Evolutionary conservation across 2,888 invertebrate species (phyloP).

Genomic region (Mystacides longicornis): DNA sequence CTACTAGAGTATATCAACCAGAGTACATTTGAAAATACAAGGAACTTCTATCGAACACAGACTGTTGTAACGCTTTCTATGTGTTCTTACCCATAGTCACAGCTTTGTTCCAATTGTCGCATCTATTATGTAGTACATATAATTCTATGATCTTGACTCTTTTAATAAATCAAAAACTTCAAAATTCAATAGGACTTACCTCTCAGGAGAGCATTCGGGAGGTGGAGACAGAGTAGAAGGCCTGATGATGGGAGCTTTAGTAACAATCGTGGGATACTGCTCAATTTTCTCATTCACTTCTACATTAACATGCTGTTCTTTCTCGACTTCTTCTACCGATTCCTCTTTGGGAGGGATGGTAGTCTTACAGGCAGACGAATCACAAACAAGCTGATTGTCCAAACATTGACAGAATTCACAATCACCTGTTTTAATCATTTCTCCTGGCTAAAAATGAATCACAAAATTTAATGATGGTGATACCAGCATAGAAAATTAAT

Average conservation of each 20-base stretch:
- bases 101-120: no score
- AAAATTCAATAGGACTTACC: slow-evolving; percentile 29
- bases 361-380: slow-evolving; percentile 43
- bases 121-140: no score
- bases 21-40: no score
- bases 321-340: slow-evolving; percentile 20
- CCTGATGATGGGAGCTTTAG: no score
- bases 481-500: not conserved
- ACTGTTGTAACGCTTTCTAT: no score
- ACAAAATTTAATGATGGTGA: slow-evolving; percentile 17
- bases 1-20: no score
- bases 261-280: slow-evolving; percentile 20
- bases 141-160: not conserved
- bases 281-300: not conserved
- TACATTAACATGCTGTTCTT: slow-evolving; percentile 12
- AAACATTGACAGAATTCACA: slow-evolving; percentile 76
- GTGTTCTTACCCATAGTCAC: no score
- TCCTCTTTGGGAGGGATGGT: slow-evolving; percentile 7
- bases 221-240: slow-evolving; percentile 38
- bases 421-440: slow-evolving; percentile 49
- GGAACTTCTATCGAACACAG: no score
- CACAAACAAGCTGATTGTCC: slow-evolving; percentile 67
- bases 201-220: slow-evolving; percentile 37
- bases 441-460: slow-evolving; percentile 54
- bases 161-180: not conserved